Evolutionary conservation across 2,113 vertebrate genomes (phyloP), one percentile per base, ranked within the genome.

Genomic region (Channa argus): DNA sequence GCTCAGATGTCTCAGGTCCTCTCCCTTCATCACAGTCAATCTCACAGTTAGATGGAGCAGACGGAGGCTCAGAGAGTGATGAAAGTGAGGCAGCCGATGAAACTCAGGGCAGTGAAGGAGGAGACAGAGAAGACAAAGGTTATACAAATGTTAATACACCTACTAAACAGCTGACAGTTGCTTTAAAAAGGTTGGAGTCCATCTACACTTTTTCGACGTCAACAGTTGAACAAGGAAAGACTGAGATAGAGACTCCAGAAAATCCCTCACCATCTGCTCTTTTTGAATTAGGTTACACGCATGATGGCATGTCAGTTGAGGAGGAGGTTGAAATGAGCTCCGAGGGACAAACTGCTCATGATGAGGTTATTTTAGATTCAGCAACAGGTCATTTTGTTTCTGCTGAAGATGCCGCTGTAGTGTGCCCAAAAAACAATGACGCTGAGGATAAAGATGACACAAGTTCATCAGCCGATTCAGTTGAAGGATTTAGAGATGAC

Each of bases 41-140:
- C 45, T 91, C 95, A 3, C 97, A 98, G 86, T 87, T 98, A 58
- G 97, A 98, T 0, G 97, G 97, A 2, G 95, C 95, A 0, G 96
- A 97, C 0, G 95, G 96, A 0, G 95, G 95, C 43, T 95, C 95
- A 0, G 96, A 97, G 74, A 96, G 95, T 0, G 95, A 96, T 9
- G 82, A 81, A n/a, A 86, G 82, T 1, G 93, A 92, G 51, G 47
- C 0, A 85, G 82, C 6, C 0, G 84, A 86, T 3, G 74, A 83
- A 36, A 54, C 41, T 63, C 65, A 82, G 54, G 80, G 70, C 5
- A 46, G 14, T 5, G 39, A 41, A 41, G 6, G 39, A 61, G 58
- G 68, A 63, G 33, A 63, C 12, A 52, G 1, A 43, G 60, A 77
- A 44, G 24, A 37, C 33, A 38, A 34, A 46, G 43, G 15, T 58